phyloP scores from a whole-genome alignment of 2,113 vertebrate genomes.

The Micromys minutus region DNA sequence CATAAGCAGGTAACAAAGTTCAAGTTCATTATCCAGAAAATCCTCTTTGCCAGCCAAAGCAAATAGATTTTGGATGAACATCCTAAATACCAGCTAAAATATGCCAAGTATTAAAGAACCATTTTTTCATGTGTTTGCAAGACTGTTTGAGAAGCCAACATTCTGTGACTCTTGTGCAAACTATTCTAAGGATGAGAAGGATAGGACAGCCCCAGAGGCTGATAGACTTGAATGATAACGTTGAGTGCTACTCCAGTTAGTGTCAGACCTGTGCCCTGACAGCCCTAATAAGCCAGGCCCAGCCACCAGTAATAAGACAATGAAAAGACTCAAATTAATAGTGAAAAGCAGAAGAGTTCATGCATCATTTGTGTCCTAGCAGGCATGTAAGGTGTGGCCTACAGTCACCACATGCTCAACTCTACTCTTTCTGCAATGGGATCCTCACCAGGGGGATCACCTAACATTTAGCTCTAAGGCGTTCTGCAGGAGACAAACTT shows the following conservation, averaged over 20 bases:
- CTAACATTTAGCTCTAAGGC: background rate
- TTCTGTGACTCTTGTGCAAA: background rate
- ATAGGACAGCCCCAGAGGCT: background rate
- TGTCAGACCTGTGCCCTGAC: background rate
- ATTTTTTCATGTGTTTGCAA: conserved; percentile 44
- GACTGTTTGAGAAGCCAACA: background rate
- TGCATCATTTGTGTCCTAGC: too few relatives aligned
- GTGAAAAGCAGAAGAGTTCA: background rate
- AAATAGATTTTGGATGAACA: conserved; percentile 45
- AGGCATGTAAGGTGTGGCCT: background rate
- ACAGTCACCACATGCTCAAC: background rate
- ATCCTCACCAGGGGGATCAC: background rate
- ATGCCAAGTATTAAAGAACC: conserved; percentile 24
- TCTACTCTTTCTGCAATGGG: background rate
- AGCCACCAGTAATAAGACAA: background rate
- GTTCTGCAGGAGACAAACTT: background rate
- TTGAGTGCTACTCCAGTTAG: background rate
- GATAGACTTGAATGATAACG: background rate
- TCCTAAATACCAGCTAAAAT: conserved; percentile 47
- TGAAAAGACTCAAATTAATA: background rate
- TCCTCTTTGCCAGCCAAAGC: conserved; percentile 52
- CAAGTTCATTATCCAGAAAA: conserved; percentile 63
- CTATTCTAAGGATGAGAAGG: background rate
- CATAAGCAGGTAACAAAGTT: conserved; percentile 47
- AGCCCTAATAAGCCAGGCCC: background rate